phyloP scores from a whole-genome alignment of 2,797 vertebrate genomes.

The Siniperca scherzeri region DNA sequence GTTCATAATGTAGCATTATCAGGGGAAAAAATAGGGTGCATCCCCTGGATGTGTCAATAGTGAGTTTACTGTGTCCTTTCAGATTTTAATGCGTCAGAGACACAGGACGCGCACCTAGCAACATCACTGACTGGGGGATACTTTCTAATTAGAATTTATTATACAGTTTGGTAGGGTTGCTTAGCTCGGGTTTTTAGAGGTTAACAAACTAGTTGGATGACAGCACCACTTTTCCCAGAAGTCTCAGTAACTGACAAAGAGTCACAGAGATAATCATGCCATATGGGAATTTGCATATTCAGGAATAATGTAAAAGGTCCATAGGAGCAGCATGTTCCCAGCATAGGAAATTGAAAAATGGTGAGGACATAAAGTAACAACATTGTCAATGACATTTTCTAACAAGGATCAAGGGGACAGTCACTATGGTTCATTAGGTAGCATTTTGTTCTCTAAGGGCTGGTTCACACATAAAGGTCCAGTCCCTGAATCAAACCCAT shows the following conservation, averaged over 20 bases:
- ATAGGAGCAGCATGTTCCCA: conserved; percentile 16
- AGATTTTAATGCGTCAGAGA: too few relatives aligned
- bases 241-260: conserved; percentile 50
- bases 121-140: neutral
- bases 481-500: too few relatives aligned
- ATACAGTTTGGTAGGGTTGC: neutral
- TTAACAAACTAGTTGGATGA: conserved; percentile 30
- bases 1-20: too few relatives aligned
- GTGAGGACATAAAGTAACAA: conserved; percentile 10
- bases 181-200: conserved; percentile 22
- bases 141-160: conserved; percentile 25
- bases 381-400: conserved; percentile 19
- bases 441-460: neutral
- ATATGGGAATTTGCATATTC: conserved; percentile 70
- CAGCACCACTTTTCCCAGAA: conserved; percentile 28
- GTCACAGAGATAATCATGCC: conserved; percentile 48
- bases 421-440: conserved; percentile 18
- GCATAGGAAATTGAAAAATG: conserved; percentile 11
- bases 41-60: too few relatives aligned
- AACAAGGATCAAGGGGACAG: conserved; percentile 17
- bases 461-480: too few relatives aligned
- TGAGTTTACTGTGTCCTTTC: too few relatives aligned
- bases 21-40: too few relatives aligned
- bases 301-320: conserved; percentile 28
- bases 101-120: too few relatives aligned